A percentile compares a stretch with the other conserved stretches of the same genome.
Evolutionary conservation across 2,888 invertebrate genomes (phyloP).

Genomic region (Oligia latruncula): DNA sequence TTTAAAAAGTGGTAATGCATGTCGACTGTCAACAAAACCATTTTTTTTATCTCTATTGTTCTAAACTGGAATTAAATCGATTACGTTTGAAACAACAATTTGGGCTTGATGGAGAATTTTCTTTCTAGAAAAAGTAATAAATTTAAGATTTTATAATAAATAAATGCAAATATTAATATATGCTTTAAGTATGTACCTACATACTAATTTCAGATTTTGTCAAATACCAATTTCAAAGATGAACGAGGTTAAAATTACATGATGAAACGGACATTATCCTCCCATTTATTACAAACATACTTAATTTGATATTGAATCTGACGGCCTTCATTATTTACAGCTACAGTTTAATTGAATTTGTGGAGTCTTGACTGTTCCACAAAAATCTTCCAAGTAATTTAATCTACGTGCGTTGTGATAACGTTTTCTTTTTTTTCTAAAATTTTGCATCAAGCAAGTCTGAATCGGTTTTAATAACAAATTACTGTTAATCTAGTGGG

Average conservation of each 20-base stretch:
- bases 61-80: background rate
- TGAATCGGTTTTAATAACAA: conserved; percentile 67
- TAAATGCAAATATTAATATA: background rate
- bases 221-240: conserved; percentile 46
- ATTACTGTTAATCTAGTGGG: conserved; percentile 72
- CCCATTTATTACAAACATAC: conserved; percentile 67
- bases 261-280: conserved; percentile 66
- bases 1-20: conserved; percentile 14
- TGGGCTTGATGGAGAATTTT: background rate
- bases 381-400: conserved; percentile 36
- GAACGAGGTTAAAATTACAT: conserved; percentile 60
- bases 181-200: background rate
- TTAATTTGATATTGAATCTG: conserved; percentile 59
- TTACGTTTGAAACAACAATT: background rate
- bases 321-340: conserved; percentile 69
- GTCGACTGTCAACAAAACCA: conserved; percentile 2
- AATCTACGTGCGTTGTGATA: conserved; percentile 30
- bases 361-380: conserved; percentile 44
- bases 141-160: background rate
- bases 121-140: background rate
- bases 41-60: conserved; percentile 15
- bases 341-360: conserved; percentile 67
- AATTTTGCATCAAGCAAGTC: conserved; percentile 45
- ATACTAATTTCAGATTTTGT: conserved; percentile 26
- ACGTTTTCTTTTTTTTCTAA: conserved; percentile 48